phyloP scores from a whole-genome alignment of 2,797 vertebrate genomes.

The Agapornis canus region DNA sequence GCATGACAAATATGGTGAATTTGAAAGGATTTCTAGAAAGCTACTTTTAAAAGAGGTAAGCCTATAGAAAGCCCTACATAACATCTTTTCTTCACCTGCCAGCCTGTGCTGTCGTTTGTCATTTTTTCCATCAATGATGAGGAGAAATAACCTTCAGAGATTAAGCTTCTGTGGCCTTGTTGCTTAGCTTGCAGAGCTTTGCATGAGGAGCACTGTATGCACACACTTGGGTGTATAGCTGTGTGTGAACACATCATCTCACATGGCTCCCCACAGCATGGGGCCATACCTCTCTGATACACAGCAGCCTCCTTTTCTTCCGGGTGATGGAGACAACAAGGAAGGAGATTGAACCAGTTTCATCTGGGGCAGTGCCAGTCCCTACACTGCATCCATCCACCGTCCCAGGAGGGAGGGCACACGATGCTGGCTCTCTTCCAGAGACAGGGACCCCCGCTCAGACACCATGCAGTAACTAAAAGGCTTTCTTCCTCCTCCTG shows the following conservation, averaged over 20 bases:
- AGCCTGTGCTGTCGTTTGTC: not conserved
- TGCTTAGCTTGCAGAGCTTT: not conserved
- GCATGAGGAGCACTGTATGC: accelerated
- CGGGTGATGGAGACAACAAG: accelerated
- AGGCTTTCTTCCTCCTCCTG: not conserved
- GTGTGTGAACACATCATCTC: not conserved
- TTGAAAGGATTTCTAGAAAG: not conserved
- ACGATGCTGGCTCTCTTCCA: not conserved
- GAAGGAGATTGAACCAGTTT: not conserved
- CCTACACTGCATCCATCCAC: accelerated
- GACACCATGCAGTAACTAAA: not conserved
- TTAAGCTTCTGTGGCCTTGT: not conserved
- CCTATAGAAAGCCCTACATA: not conserved
- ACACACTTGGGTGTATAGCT: not conserved
- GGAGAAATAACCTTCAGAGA: not conserved
- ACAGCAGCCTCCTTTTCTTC: not conserved
- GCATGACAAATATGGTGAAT: not conserved
- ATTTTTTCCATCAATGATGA: not conserved
- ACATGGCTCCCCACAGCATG: not conserved
- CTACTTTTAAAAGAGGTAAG: not conserved
- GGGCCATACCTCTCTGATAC: not conserved
- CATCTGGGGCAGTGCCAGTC: not conserved
- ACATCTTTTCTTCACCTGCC: not conserved
- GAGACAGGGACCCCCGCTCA: not conserved
- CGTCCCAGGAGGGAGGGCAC: accelerated